Base-by-base conservation (phyloP, 2,888 invertebrate species). In the Cynaeus angustus region DNA sequence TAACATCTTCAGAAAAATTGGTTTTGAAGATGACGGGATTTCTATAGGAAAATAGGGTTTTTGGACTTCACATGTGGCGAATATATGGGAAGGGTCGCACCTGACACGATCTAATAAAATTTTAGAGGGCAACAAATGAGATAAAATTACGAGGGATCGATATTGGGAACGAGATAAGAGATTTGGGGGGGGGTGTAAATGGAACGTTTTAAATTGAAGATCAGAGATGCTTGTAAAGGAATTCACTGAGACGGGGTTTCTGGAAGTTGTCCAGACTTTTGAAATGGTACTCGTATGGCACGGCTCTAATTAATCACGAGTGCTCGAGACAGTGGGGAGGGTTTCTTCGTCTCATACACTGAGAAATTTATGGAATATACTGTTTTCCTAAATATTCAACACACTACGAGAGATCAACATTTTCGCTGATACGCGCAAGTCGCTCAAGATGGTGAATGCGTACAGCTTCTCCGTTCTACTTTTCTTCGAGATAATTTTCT, bases 21-120 rank as follows among this genome's bases (percentile, higher is more conserved):
- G 28, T 7, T 41, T 58, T 41, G 50, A 16, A 28, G 41, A 48
- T 26, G 48, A 3, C 48, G 43, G 13, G 43, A 9, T 43, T 10
- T 13, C 43, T 38, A 30, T 30, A 10, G 46, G 46, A 46, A 46
- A 46, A 46, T 46, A 16, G 12, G 46, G 9, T 38, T 43, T 21
- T 43, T 43, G 43, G 43, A 43, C 43, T 43, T 1, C 21, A 37
- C 48, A 10, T 48, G 26, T 26, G 48, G 33, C 53, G 53, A 30
- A 56, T 21, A 43, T 56, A 16, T 41, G 56, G 21, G n/a, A 21
- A 9, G 55, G 48, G 13, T 14, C 28, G 16, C 21, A 21, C 46
- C 59, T 59, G 46, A 46, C 46, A 46, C 30, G 28, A 7, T 43
- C 30, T 59, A 46, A 59, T 58, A 58, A 58, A 58, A 58, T 43